Conservation (phyloP, 2,888 invertebrate genomes). For the Scaptomyza reducta region DNA sequence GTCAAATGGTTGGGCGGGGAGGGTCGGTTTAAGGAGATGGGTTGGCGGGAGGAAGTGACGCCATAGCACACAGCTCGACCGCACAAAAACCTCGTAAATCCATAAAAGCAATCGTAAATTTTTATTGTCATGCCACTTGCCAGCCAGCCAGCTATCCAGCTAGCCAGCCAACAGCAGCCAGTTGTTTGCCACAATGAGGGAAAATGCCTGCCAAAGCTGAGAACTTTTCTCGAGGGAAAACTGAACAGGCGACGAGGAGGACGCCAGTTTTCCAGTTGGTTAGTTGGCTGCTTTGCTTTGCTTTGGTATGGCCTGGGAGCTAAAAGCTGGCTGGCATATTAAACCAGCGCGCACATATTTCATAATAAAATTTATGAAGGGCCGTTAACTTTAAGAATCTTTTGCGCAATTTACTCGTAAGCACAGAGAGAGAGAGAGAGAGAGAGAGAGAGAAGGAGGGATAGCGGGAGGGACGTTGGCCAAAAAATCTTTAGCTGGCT, state of each 20-base stretch:
- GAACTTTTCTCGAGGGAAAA: slow-evolving; percentile 80
- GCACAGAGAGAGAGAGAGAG: slow-evolving; percentile 4
- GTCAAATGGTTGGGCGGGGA: not conserved
- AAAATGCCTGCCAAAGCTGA: slow-evolving; percentile 54
- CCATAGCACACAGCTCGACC: slow-evolving; percentile 2
- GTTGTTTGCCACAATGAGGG: slow-evolving; percentile 36
- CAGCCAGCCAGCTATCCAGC: slow-evolving; percentile 45
- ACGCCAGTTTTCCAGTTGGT: slow-evolving; percentile 52
- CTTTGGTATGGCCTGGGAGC: slow-evolving; percentile 37
- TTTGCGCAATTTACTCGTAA: slow-evolving; percentile 72
- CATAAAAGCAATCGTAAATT: slow-evolving; percentile 80
- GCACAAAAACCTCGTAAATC: slow-evolving; percentile 72
- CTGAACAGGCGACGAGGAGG: slow-evolving; percentile 37
- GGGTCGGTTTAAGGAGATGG: not conserved
- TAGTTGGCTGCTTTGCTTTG: slow-evolving; percentile 20
- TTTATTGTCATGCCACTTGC: slow-evolving; percentile 78
- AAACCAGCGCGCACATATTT: slow-evolving; percentile 79
- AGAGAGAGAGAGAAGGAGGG: slow-evolving; percentile 12
- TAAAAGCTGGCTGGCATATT: slow-evolving; percentile 70
- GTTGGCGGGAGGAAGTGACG: slow-evolving; percentile 11
- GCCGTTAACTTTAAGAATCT: slow-evolving; percentile 81
- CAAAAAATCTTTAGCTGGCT: slow-evolving; percentile 19
- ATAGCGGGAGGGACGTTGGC: slow-evolving; percentile 23
- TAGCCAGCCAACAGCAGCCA: slow-evolving; percentile 32
- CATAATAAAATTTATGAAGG: slow-evolving; percentile 81